phyloP scores from a whole-genome alignment of 2,113 vertebrate species.

The Neotragus moschatus region DNA sequence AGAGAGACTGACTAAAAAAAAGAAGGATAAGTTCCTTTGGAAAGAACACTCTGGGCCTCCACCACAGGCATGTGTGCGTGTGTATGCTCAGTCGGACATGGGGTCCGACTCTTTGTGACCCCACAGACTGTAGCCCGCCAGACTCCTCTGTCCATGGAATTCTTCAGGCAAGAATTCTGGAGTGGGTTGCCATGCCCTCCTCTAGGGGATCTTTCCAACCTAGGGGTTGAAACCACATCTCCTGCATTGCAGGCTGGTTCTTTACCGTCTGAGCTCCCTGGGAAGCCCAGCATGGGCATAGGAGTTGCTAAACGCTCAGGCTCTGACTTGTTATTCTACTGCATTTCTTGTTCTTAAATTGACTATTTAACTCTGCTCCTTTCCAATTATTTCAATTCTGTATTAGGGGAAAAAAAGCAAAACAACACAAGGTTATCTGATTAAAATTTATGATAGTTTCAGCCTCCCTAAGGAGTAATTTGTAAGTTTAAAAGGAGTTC shows the following conservation, averaged over 20 bases:
- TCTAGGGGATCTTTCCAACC: not conserved
- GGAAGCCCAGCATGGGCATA: not conserved
- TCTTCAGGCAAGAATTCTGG: not conserved
- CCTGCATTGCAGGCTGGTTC: not conserved
- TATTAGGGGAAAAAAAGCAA: not conserved
- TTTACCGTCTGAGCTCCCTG: not conserved
- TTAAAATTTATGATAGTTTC: conserved; percentile 11
- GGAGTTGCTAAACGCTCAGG: not conserved
- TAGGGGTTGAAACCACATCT: not conserved
- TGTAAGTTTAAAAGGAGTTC: not conserved
- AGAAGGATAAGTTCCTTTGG: not conserved
- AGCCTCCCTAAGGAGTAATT: conserved; percentile 27
- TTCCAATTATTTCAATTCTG: not conserved
- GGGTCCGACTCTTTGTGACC: not conserved
- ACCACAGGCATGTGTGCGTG: no score
- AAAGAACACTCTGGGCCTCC: not conserved
- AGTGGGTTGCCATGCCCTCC: not conserved
- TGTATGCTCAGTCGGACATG: no score
- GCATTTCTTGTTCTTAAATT: not conserved
- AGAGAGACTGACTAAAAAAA: not conserved
- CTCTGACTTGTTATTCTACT: not conserved
- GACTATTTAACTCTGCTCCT: not conserved
- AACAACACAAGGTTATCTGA: not conserved
- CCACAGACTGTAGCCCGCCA: not conserved
- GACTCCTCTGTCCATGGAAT: not conserved